These are phyloP conservation scores for Cheilosia scutellata DNA, from an alignment of 2,888 invertebrate genomes.

Conservation along the genomic window DNA sequence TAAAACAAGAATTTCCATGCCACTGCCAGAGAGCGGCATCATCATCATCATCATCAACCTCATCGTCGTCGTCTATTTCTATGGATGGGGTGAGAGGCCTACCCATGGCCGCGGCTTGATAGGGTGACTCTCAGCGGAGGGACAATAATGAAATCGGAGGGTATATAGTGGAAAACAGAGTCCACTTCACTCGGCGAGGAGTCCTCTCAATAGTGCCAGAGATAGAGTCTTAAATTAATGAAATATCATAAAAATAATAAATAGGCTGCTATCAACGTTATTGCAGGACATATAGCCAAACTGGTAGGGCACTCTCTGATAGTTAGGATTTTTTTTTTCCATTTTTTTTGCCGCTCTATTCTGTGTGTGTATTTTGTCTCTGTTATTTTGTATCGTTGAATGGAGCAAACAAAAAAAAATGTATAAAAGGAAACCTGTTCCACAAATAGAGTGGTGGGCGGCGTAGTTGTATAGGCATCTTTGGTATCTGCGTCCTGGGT, in stretches of 20 bases:
- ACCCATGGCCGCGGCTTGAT: not conserved
- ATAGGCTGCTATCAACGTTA: conserved; percentile 77
- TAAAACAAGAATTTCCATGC: conserved; percentile 44
- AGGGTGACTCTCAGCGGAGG: conserved; percentile 7
- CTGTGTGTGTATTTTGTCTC: conserved; percentile 2
- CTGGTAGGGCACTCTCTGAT: conserved; percentile 41
- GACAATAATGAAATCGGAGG: conserved; percentile 49
- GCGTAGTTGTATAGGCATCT: conserved; percentile 23
- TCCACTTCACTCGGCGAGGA: conserved; percentile 31
- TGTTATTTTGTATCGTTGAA: conserved; percentile 39
- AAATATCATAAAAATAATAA: conserved; percentile 78
- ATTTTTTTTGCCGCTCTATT: not conserved
- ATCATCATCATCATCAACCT: conserved; percentile 38
- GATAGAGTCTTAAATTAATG: conserved; percentile 77
- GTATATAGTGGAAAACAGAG: conserved; percentile 41
- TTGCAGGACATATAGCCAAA: conserved; percentile 72
- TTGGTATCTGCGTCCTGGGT: conserved; percentile 17
- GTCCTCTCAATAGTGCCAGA: conserved; percentile 56
- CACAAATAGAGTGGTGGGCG: conserved; percentile 33
- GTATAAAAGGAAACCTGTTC: conserved; percentile 7
- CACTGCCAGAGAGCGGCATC: conserved; percentile 54
- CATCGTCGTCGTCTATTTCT: conserved; percentile 38
- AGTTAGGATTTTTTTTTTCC: conserved; percentile 5
- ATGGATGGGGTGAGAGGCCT: not conserved
- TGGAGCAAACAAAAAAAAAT: conserved; percentile 3